Evolutionary conservation across 2,113 vertebrate genomes (phyloP).

Genomic region (Nettapus auritus): DNA sequence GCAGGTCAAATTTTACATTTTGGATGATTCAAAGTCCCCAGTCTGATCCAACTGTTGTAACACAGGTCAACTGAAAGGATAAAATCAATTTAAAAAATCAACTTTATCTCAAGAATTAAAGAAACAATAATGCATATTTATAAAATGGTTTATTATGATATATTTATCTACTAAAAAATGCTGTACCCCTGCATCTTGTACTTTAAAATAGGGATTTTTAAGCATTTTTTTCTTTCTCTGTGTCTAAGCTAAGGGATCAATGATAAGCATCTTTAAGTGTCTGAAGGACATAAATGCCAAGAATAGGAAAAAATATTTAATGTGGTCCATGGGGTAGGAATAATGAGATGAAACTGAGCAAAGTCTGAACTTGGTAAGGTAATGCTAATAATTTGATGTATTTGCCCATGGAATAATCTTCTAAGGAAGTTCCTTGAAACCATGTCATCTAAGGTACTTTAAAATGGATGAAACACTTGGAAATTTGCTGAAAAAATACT

Average conservation of each 20-base stretch:
- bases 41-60: background rate
- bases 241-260: background rate
- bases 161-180: background rate
- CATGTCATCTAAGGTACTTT: background rate
- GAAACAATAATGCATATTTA: background rate
- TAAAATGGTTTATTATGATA: background rate
- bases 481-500: background rate
- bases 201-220: background rate
- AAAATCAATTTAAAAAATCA: background rate
- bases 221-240: background rate
- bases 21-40: background rate
- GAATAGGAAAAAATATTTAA: background rate
- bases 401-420: background rate
- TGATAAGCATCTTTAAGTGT: background rate
- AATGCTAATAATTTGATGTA: background rate
- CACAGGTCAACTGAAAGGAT: background rate
- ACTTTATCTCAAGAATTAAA: background rate
- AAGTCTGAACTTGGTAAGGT: background rate
- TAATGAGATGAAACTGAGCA: background rate
- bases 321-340: background rate
- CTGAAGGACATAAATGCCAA: background rate
- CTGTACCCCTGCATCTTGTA: background rate
- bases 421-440: background rate
- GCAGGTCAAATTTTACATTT: background rate
- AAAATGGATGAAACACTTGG: background rate